Conservation (phyloP, 2,113 vertebrate species). For the Pionites leucogaster region DNA sequence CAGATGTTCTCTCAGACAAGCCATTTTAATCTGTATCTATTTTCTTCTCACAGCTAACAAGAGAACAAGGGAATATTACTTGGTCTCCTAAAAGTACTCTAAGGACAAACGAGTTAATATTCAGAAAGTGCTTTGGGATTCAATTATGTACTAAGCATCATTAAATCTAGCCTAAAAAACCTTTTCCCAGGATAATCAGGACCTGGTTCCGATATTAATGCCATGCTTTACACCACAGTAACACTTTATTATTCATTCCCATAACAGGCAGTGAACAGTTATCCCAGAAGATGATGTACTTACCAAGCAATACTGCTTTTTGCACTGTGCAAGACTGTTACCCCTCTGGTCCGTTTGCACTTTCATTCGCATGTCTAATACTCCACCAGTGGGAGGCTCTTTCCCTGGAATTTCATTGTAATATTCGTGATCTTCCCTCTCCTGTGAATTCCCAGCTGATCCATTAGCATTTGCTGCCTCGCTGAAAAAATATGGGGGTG, state of each 20-base stretch:
- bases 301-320: conserved; percentile 71
- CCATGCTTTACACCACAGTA: conserved; percentile 17
- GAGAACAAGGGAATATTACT: conserved; percentile 44
- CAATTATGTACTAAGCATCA: conserved; percentile 49
- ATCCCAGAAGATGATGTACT: conserved; percentile 13
- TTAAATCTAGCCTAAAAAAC: conserved; percentile 45
- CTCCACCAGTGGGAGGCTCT: conserved; percentile 75
- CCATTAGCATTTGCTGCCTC: conserved; percentile 61
- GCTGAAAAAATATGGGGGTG: conserved; percentile 23
- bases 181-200: conserved; percentile 29
- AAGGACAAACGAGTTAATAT: conserved; percentile 60
- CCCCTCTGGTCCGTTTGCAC: conserved; percentile 56
- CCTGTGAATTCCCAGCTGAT: conserved; percentile 57
- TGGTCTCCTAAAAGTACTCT: conserved; percentile 43
- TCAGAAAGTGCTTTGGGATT: conserved; percentile 54
- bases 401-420: conserved; percentile 88
- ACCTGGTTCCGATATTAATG: conserved; percentile 35
- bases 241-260: neutral
- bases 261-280: neutral
- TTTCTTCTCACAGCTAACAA: conserved; percentile 29
- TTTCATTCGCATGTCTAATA: conserved; percentile 72
- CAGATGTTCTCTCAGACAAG: conserved; percentile 32
- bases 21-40: conserved; percentile 13
- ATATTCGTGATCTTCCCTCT: conserved; percentile 77
- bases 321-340: conserved; percentile 55